Conservation (phyloP, 2,888 invertebrate genomes). For the Tetragonisca angustula region DNA sequence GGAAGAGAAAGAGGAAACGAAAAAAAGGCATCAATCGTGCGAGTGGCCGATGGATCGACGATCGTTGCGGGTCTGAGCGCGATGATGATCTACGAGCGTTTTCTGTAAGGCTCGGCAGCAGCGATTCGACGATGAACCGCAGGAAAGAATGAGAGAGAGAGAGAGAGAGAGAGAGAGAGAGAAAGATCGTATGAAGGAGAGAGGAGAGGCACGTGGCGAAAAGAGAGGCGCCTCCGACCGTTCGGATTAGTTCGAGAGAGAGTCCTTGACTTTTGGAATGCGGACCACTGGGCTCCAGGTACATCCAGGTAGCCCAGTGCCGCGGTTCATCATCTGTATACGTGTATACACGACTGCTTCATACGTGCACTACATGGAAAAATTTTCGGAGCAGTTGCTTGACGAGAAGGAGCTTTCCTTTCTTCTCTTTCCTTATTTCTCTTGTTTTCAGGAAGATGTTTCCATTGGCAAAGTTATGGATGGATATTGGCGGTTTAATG, state of each 20-base stretch:
- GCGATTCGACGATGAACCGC: constrained; percentile 38
- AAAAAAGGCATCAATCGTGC: neutral
- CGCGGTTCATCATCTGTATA: constrained; percentile 22
- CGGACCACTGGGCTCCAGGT: constrained; percentile 70
- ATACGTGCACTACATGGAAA: neutral
- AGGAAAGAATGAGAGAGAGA: neutral
- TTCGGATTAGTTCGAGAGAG: constrained; percentile 65
- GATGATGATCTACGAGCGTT: constrained; percentile 52
- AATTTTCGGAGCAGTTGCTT: neutral
- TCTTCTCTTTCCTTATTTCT: too few relatives aligned
- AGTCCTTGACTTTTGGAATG: constrained; percentile 81
- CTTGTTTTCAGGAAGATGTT: neutral
- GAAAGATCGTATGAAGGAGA: constrained; percentile 20
- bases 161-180: too few relatives aligned
- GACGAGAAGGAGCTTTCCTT: neutral
- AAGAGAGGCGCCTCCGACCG: constrained; percentile 67
- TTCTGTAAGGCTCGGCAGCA: constrained; percentile 40
- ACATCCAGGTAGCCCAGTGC: constrained; percentile 68
- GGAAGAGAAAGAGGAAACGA: neutral
- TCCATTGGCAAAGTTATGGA: neutral
- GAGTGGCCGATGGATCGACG: neutral
- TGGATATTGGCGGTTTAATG: neutral
- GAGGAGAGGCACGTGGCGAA: constrained; percentile 63
- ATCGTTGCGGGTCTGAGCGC: neutral
- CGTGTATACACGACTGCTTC: constrained; percentile 2